phyloP scores from a whole-genome alignment of 30 jellyfish, hydroid and myxozoan genomes.

The Hydractinia symbiolongicarpus region DNA sequence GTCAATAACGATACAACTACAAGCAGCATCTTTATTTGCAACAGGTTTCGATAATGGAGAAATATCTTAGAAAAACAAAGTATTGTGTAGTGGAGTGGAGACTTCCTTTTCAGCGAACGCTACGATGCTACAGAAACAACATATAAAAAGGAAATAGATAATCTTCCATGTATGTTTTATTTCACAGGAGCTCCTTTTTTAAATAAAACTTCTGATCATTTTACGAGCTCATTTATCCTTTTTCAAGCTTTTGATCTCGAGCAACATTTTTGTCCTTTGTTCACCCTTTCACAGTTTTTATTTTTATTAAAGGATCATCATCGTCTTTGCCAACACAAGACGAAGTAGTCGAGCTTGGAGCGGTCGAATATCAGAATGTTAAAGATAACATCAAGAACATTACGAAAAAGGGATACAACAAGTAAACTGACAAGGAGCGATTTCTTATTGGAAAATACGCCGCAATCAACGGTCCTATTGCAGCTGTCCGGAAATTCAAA shows the following conservation, averaged over 20 bases:
- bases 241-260: too few species aligned
- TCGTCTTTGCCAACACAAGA: slow-evolving; percentile 11
- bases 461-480: slow-evolving; percentile 22
- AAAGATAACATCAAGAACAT: slow-evolving; percentile 13
- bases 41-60: too few species aligned
- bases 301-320: slow-evolving; percentile 3
- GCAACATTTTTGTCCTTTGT: too few species aligned
- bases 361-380: slow-evolving; percentile 8
- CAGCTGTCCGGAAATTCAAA: slow-evolving; percentile 17
- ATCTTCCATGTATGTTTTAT: slow-evolving; percentile 7
- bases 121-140: slow-evolving; percentile 1
- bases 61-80: too few species aligned
- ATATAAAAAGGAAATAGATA: slow-evolving; percentile 6
- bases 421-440: slow-evolving; percentile 9
- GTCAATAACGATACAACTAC: too few species aligned
- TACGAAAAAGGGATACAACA: slow-evolving; percentile 4
- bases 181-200: not conserved
- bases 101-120: too few species aligned
- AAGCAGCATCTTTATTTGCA: too few species aligned
- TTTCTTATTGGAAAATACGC: slow-evolving; percentile 25
- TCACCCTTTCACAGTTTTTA: not conserved
- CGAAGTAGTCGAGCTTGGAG: not conserved
- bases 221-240: too few species aligned
- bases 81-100: too few species aligned
- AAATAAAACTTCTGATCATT: not conserved